Evolutionary conservation across 1,140 invertebrate species (phyloP).

Genomic region (Melitaea cinxia): DNA sequence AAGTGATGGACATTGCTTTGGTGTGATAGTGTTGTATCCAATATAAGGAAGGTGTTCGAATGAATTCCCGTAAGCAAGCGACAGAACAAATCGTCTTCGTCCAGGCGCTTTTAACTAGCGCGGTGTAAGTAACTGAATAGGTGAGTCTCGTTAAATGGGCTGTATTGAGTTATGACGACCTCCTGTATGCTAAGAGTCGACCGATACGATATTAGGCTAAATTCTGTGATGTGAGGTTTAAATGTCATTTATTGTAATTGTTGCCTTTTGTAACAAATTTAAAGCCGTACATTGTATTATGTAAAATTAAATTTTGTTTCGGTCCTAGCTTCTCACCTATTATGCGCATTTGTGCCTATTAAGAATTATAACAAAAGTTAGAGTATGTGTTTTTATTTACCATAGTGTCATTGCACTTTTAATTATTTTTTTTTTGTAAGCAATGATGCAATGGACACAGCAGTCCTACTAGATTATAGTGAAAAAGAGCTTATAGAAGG

Average conservation of each 20-base stretch:
- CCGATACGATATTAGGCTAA: conserved; percentile 62
- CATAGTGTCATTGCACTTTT: conserved; percentile 55
- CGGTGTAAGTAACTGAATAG: conserved; percentile 52
- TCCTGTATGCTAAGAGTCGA: conserved; percentile 37
- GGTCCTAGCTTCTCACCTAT: conserved; percentile 66
- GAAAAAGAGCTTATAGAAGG: conserved; percentile 37
- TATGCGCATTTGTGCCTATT: conserved; percentile 67
- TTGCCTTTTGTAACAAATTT: conserved; percentile 31
- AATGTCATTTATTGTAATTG: conserved; percentile 33
- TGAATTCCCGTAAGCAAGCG: conserved; percentile 68
- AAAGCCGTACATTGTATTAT: conserved; percentile 41
- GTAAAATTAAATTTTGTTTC: conserved; percentile 57
- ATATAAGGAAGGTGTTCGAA: conserved; percentile 73
- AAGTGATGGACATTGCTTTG: conserved; percentile 73
- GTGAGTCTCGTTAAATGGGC: conserved; percentile 36
- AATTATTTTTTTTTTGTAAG: conserved; percentile 53
- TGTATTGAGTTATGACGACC: conserved; percentile 22
- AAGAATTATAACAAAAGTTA: conserved; percentile 50
- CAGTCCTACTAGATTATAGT: conserved; percentile 62
- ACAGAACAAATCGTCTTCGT: conserved; percentile 52
- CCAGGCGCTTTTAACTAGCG: conserved; percentile 50
- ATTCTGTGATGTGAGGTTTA: conserved; percentile 55
- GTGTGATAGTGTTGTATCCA: conserved; percentile 80
- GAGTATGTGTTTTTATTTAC: conserved; percentile 54
- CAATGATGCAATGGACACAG: conserved; percentile 49